Conservation (phyloP, 2,888 invertebrate species). For the Scaptomyza parva region DNA sequence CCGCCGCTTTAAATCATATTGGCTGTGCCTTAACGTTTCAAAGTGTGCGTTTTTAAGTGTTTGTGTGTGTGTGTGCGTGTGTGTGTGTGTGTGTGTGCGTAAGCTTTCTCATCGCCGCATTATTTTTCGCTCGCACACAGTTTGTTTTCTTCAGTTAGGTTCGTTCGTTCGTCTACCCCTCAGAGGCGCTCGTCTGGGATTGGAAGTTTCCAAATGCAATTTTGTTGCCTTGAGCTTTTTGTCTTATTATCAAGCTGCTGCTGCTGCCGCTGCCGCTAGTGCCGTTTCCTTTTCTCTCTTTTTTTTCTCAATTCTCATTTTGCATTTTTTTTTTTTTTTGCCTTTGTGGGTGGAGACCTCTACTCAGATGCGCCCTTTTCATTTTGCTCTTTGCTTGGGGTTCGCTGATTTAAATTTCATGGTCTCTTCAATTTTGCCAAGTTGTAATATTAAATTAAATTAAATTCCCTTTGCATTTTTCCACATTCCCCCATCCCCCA, state of each 20-base stretch:
- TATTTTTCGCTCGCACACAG: conserved; percentile 68
- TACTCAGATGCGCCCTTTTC: conserved; percentile 33
- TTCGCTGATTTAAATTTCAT: conserved; percentile 76
- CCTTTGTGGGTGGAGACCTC: conserved; percentile 54
- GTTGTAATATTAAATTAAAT: conserved; percentile 73
- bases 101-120: conserved; percentile 64
- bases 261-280: conserved; percentile 24
- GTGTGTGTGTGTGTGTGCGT: conserved; percentile 34
- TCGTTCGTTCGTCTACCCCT: conserved; percentile 20
- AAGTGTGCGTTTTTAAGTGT: conserved; percentile 23
- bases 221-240: conserved; percentile 73
- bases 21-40: conserved; percentile 62
- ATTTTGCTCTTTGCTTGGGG: conserved; percentile 31
- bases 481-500: too few species aligned
- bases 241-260: conserved; percentile 67
- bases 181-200: conserved; percentile 76
- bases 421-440: conserved; percentile 72
- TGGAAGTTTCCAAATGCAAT: conserved; percentile 84
- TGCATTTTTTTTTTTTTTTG: conserved; percentile 24
- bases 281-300: conserved; percentile 19
- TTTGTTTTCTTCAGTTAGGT: conserved; percentile 47
- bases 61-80: conserved; percentile 34
- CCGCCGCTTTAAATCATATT: conserved; percentile 80
- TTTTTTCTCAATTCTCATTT: conserved; percentile 26
- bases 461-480: conserved; percentile 65